Percentiles rank a stretch among this genome's conserved stretches.
phyloP scores from a whole-genome alignment of 2,888 invertebrate species.

The Rhagophthalmus giganteus region DNA sequence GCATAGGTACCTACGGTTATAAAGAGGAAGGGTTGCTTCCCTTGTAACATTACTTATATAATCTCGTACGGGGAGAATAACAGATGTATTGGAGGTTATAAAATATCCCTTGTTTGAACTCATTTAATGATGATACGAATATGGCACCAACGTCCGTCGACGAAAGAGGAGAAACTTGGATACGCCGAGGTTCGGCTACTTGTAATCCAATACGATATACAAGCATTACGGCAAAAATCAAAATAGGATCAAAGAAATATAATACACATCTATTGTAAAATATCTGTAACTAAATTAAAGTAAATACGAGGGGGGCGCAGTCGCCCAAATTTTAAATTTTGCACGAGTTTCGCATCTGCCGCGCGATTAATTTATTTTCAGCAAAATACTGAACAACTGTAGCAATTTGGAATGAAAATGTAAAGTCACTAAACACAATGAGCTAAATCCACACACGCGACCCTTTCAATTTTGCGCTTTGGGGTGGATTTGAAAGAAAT shows the following conservation, averaged over 20 bases:
- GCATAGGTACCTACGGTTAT: constrained; percentile 19
- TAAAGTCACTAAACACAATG: constrained; percentile 55
- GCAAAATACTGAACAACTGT: constrained; percentile 30
- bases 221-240: constrained; percentile 45
- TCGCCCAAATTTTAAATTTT: constrained; percentile 1
- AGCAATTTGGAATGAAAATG: constrained; percentile 48
- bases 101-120: constrained; percentile 36
- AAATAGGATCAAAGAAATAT: constrained; percentile 44
- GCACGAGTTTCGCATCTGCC: background rate
- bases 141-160: constrained; percentile 15
- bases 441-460: constrained; percentile 51
- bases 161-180: constrained; percentile 20
- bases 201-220: constrained; percentile 43
- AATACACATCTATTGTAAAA: constrained; percentile 36
- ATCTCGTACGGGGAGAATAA: constrained; percentile 47
- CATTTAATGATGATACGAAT: constrained; percentile 26
- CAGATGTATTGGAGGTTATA: constrained; percentile 47
- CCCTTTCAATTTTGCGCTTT: constrained; percentile 52
- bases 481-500: constrained; percentile 47
- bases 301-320: constrained; percentile 25
- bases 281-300: constrained; percentile 33
- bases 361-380: constrained; percentile 1
- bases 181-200: constrained; percentile 16
- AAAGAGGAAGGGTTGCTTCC: constrained; percentile 41
- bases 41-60: constrained; percentile 46